Conservation (phyloP, 2,888 invertebrate genomes). For the Scaptomyza reducta region DNA sequence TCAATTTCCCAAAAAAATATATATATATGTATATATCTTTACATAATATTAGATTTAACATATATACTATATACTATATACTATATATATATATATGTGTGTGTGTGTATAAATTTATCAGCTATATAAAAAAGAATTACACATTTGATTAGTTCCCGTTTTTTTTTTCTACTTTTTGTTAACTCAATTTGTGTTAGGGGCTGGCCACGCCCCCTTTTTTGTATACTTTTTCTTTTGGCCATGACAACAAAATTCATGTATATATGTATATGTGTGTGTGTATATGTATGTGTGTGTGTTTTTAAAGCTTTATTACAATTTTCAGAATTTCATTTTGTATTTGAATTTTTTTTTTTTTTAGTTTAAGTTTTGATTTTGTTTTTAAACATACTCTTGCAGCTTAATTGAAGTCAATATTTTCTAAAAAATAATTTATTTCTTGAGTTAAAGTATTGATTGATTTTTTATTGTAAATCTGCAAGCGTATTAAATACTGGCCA, state of each 20-base stretch:
- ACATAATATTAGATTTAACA: conserved; percentile 19
- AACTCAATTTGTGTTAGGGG: conserved; percentile 52
- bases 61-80: conserved; percentile 8
- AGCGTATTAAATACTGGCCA: conserved; percentile 1
- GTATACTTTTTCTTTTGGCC: no score
- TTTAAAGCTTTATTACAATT: conserved; percentile 76
- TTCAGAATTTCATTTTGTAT: conserved; percentile 50
- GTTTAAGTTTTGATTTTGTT: conserved; percentile 9
- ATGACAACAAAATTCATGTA: conserved; percentile 62
- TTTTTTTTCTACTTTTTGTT: conserved; percentile 36
- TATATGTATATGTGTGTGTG: conserved; percentile 36
- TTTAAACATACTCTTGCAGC: conserved; percentile 23
- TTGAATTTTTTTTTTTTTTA: conserved; percentile 33
- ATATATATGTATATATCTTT: conserved; percentile 27
- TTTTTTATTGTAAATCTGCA: not conserved
- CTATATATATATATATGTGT: conserved; percentile 14
- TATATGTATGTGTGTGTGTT: conserved; percentile 36
- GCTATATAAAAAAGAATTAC: conserved; percentile 57
- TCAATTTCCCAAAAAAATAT: conserved; percentile 71
- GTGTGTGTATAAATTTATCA: no score
- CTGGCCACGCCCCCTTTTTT: conserved; percentile 52
- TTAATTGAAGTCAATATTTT: not conserved
- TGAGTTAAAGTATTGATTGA: not conserved
- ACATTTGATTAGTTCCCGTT: conserved; percentile 62
- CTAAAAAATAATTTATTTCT: not conserved